These are phyloP conservation scores for Diarsia rubi DNA, from an alignment of 2,888 invertebrate species.

Conservation along the genomic window DNA sequence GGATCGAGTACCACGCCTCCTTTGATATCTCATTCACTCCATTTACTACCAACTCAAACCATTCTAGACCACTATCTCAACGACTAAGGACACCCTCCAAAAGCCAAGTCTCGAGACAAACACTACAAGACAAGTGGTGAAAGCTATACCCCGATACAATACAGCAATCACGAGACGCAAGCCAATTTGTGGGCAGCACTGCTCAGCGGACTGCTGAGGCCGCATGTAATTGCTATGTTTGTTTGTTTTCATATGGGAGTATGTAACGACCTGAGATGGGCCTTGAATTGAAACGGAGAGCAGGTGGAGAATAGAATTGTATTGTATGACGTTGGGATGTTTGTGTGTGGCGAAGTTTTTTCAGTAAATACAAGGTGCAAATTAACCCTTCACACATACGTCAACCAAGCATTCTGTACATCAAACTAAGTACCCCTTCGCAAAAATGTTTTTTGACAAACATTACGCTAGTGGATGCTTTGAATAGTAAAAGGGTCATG, in stretches of 20 bases:
- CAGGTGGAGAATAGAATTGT: not conserved
- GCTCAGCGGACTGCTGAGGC: constrained; percentile 47
- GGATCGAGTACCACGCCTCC: not conserved
- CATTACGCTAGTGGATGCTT: no score
- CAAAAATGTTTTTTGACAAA: no score
- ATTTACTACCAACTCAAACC: not conserved
- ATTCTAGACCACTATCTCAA: not conserved
- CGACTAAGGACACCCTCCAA: not conserved
- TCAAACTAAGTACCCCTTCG: no score
- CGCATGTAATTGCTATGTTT: constrained; percentile 61
- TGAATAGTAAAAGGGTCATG: no score
- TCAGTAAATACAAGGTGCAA: no score
- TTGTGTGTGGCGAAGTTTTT: not conserved
- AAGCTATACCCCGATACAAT: constrained; percentile 54
- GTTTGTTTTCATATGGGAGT: constrained; percentile 61
- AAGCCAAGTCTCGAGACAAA: constrained; percentile 30
- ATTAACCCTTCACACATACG: no score
- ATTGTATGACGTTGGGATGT: not conserved
- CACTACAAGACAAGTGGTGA: constrained; percentile 39
- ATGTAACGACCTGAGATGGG: constrained; percentile 33
- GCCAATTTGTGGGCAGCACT: constrained; percentile 67
- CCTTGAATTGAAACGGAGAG: constrained; percentile 43
- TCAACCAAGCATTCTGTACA: no score
- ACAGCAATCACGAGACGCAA: constrained; percentile 62
- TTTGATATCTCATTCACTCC: not conserved